phyloP scores from a whole-genome alignment of 2,888 invertebrate genomes.

The Drosophila siamana region DNA sequence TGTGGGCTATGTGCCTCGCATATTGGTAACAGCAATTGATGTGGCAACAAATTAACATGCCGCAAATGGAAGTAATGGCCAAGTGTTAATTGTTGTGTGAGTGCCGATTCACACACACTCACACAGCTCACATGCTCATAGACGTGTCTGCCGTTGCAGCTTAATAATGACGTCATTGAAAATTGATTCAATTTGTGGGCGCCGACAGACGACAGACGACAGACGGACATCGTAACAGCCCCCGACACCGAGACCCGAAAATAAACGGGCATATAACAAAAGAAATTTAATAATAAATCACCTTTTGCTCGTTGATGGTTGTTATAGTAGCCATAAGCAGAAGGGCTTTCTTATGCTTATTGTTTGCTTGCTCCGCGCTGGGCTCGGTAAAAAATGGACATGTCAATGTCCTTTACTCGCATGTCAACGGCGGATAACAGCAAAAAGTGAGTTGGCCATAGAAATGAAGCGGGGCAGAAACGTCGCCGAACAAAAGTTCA shows the following conservation, averaged over 20 bases:
- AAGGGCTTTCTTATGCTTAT: constrained; percentile 20
- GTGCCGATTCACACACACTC: constrained; percentile 32
- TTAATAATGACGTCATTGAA: constrained; percentile 62
- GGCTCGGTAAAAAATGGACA: constrained; percentile 70
- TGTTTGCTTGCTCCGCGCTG: constrained; percentile 6
- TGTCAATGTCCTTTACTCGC: constrained; percentile 72
- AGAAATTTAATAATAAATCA: constrained; percentile 59
- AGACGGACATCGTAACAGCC: not conserved
- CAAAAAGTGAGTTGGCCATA: constrained; percentile 22
- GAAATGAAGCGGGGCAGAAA: constrained; percentile 7
- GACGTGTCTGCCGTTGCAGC: constrained; percentile 42
- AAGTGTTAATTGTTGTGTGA: constrained; percentile 78
- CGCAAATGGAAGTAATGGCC: constrained; percentile 83
- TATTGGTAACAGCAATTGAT: constrained; percentile 80
- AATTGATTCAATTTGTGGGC: constrained; percentile 54
- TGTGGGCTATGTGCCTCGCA: constrained; percentile 68
- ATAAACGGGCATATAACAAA: constrained; percentile 17
- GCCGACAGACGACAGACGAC: too few species aligned
- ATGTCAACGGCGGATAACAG: constrained; percentile 76
- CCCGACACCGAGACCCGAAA: constrained; percentile 8
- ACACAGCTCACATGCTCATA: constrained; percentile 28
- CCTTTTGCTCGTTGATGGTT: constrained; percentile 36
- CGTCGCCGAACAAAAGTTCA: constrained; percentile 56
- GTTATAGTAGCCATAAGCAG: constrained; percentile 39
- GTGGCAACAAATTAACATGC: constrained; percentile 85